Evolutionary conservation across 2,113 vertebrate species (phyloP).

Genomic region (Oryzias javanicus): DNA sequence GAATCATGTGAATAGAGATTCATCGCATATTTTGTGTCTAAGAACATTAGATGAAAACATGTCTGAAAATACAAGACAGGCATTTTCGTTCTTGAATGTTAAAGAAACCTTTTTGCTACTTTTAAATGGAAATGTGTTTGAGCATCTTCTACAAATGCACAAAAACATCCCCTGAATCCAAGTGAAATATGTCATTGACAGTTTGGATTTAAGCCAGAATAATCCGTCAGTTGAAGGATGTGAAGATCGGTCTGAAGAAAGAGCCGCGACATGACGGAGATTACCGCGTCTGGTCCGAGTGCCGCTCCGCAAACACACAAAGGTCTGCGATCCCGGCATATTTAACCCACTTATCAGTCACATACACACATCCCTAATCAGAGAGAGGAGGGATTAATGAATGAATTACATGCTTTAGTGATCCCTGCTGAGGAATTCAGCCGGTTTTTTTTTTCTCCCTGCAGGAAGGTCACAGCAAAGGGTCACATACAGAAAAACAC

Average conservation of each 20-base stretch:
- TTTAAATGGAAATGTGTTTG: too few species aligned
- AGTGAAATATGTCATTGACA: too few species aligned
- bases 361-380: slow-evolving; percentile 46
- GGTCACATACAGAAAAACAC: slow-evolving; percentile 45
- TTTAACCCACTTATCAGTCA: slow-evolving; percentile 46
- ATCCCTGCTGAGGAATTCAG: slow-evolving; percentile 53
- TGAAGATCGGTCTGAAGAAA: neutral
- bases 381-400: slow-evolving; percentile 51
- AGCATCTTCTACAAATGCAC: too few species aligned
- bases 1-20: too few species aligned
- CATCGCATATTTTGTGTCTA: too few species aligned
- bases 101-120: too few species aligned
- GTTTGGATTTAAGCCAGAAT: too few species aligned
- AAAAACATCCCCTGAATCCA: too few species aligned
- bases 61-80: too few species aligned
- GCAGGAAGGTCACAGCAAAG: slow-evolving; percentile 53
- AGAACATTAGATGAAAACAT: too few species aligned
- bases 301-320: slow-evolving; percentile 6
- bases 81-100: too few species aligned
- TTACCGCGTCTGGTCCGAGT: slow-evolving; percentile 3
- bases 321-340: slow-evolving; percentile 16
- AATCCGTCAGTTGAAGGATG: too few species aligned
- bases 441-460: slow-evolving; percentile 28
- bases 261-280: neutral
- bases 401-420: slow-evolving; percentile 65